Conservation (phyloP, 2,113 vertebrate species). For the Pampusana beccarii region DNA sequence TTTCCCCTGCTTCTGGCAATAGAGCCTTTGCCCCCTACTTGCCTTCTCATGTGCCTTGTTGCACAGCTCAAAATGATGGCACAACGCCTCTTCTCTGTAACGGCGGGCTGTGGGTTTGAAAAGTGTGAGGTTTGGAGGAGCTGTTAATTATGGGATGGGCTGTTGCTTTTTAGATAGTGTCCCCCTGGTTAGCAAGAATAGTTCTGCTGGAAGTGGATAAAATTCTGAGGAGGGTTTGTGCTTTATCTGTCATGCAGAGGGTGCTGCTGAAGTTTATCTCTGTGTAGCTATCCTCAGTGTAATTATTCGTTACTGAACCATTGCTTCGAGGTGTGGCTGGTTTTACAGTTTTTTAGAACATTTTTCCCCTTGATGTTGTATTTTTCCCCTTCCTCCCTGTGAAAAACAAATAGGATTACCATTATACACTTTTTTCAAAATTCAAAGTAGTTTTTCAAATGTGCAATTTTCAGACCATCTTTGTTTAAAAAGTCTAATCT, state of each 20-base stretch:
- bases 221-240: background rate
- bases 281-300: background rate
- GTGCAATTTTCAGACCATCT: background rate
- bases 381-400: background rate
- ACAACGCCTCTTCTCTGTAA: background rate
- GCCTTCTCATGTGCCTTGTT: background rate
- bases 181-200: background rate
- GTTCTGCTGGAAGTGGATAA: constrained; percentile 56
- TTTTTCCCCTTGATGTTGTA: background rate
- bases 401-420: background rate
- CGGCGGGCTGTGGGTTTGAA: background rate
- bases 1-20: background rate
- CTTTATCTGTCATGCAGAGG: background rate
- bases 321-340: background rate
- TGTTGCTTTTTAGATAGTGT: constrained; percentile 29
- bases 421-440: background rate
- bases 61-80: background rate
- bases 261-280: constrained; percentile 24
- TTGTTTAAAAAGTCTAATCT: background rate
- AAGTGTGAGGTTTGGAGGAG: background rate
- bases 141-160: background rate
- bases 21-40: background rate
- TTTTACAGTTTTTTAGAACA: background rate
- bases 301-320: background rate
- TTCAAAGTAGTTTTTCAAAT: background rate